These are phyloP conservation scores for Eurytoma californica DNA, from an alignment of 2,888 invertebrate genomes.

Conservation along the genomic window DNA sequence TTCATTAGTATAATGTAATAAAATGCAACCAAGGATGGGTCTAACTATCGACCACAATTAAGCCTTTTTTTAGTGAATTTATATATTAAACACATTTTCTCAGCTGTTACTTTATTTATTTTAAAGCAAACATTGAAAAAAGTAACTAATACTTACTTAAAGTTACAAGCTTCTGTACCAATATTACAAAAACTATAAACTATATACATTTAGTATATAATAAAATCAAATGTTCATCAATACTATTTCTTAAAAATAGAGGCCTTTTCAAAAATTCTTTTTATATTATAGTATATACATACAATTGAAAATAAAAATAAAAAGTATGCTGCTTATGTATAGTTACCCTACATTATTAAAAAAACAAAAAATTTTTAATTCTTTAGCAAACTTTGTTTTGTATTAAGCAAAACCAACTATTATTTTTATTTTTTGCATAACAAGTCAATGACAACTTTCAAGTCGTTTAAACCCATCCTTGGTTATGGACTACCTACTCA, in stretches of 20 bases:
- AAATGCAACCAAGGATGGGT: conserved; percentile 26
- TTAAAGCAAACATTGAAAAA: too few species aligned
- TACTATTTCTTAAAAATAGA: too few species aligned
- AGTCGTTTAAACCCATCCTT: conserved; percentile 44
- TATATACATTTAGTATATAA: too few species aligned
- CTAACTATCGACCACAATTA: not conserved
- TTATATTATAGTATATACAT: conserved; percentile 1
- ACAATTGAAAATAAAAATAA: not conserved
- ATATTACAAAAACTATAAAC: too few species aligned
- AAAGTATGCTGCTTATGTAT: not conserved
- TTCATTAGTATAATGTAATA: conserved; percentile 11
- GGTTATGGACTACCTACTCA: conserved; percentile 48
- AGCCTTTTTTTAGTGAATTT: conserved; percentile 2
- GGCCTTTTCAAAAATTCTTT: not conserved
- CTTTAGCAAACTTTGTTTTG: conserved; percentile 29
- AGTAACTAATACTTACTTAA: too few species aligned
- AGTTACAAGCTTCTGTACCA: too few species aligned
- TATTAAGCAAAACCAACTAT: conserved; percentile 10
- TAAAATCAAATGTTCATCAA: too few species aligned
- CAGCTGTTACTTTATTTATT: not conserved
- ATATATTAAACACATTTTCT: too few species aligned
- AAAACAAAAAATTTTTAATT: conserved; percentile 16
- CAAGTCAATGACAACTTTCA: conserved; percentile 4
- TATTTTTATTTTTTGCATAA: not conserved
- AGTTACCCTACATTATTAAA: too few species aligned